Percentiles rank a stretch among this genome's conserved stretches.
phyloP scores from a whole-genome alignment of 2,797 vertebrate species.

The Steatocranus sp. region DNA sequence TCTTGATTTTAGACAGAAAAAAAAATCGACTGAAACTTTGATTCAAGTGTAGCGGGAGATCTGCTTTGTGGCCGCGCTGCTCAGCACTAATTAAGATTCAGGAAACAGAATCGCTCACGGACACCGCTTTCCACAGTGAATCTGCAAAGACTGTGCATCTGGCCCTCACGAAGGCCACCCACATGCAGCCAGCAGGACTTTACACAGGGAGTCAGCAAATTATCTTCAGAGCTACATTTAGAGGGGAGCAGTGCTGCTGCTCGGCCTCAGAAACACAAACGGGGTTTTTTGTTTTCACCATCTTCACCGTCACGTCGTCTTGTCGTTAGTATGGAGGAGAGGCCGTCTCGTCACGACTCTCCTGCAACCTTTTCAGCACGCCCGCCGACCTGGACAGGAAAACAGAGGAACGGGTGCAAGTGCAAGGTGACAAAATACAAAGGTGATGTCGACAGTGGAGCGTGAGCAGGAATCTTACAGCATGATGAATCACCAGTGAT shows the following conservation, averaged over 20 bases:
- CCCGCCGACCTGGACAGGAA: neutral
- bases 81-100: neutral
- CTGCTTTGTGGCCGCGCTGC: neutral
- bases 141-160: neutral
- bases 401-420: neutral
- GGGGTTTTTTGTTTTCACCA: rapidly evolving
- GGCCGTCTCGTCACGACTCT: neutral
- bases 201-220: neutral
- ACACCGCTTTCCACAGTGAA: neutral
- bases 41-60: neutral
- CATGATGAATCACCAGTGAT: neutral
- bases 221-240: neutral
- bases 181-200: neutral
- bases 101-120: neutral
- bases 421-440: neutral
- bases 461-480: neutral
- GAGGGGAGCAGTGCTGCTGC: neutral
- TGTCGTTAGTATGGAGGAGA: neutral
- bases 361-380: neutral
- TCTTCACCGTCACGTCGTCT: neutral
- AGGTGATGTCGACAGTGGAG: neutral
- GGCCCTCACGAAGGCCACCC: neutral
- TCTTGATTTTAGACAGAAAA: neutral
- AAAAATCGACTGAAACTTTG: neutral
- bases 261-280: neutral